These are phyloP conservation scores for Myxocyprinus asiaticus DNA, from an alignment of 2,113 vertebrate species.

Conservation along the genomic window DNA sequence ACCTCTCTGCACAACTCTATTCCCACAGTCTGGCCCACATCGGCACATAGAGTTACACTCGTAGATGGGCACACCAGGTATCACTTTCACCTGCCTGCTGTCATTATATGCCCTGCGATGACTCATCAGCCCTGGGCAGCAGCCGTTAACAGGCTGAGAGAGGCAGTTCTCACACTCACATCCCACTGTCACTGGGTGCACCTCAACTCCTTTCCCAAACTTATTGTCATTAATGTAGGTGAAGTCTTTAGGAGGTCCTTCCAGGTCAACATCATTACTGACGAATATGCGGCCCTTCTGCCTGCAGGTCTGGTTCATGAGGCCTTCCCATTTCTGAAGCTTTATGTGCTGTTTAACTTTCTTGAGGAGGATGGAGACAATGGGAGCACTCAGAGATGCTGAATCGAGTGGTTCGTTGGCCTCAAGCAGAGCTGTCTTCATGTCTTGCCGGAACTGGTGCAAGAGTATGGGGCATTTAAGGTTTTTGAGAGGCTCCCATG, in stretches of 20 bases:
- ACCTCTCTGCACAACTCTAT: slow-evolving; percentile 89
- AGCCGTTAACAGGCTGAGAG: slow-evolving; percentile 74
- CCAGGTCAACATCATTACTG: slow-evolving; percentile 87
- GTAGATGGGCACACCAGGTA: slow-evolving; percentile 85
- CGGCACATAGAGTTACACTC: slow-evolving; percentile 87
- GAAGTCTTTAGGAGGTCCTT: slow-evolving; percentile 84
- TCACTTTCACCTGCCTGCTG: slow-evolving; percentile 80
- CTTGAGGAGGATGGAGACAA: slow-evolving; percentile 73
- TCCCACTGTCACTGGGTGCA: slow-evolving; percentile 79
- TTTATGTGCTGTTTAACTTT: slow-evolving; percentile 80
- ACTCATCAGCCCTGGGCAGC: slow-evolving; percentile 82
- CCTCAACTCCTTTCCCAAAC: slow-evolving; percentile 79
- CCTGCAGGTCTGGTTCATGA: slow-evolving; percentile 80
- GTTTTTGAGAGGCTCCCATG: slow-evolving; percentile 86
- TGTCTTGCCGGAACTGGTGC: slow-evolving; percentile 82
- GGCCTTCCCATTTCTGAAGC: slow-evolving; percentile 78
- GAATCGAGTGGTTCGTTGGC: slow-evolving; percentile 58
- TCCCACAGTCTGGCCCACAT: slow-evolving; percentile 84
- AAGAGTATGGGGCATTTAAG: slow-evolving; percentile 82
- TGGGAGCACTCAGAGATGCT: slow-evolving; percentile 70
- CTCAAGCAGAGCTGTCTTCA: slow-evolving; percentile 74
- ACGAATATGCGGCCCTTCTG: slow-evolving; percentile 85
- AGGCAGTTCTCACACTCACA: slow-evolving; percentile 86
- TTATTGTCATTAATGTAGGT: slow-evolving; percentile 88
- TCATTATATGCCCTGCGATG: slow-evolving; percentile 86